Conservation (phyloP, 2,113 vertebrate species). For the Equus przewalskii region DNA sequence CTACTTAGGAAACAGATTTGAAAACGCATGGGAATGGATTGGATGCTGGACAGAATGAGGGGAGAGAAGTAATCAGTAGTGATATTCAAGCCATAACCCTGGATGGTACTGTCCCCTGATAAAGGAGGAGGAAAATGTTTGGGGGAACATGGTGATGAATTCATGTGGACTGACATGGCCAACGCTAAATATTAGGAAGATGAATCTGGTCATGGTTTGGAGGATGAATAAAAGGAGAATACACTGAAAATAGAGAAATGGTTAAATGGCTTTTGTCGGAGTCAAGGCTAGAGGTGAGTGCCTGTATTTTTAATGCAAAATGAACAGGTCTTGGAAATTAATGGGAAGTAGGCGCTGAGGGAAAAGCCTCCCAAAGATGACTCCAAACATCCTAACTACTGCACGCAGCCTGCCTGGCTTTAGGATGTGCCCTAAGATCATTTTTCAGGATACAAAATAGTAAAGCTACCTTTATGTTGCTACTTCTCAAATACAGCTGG, state of each 20-base stretch:
- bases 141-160: background rate
- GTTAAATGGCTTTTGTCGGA: background rate
- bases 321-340: background rate
- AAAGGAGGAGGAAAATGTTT: background rate
- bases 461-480: background rate
- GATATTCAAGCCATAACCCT: background rate
- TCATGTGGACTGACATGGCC: background rate
- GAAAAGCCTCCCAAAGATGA: background rate
- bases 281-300: background rate
- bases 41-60: background rate
- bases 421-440: background rate
- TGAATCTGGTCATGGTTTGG: background rate
- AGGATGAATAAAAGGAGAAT: background rate
- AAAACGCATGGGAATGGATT: background rate
- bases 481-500: background rate
- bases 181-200: background rate
- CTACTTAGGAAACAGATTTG: background rate
- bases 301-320: background rate
- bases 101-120: background rate
- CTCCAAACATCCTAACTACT: background rate
- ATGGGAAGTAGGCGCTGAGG: background rate
- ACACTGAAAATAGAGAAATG: background rate
- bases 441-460: background rate
- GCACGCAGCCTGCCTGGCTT: background rate
- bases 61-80: background rate